Base-by-base conservation (phyloP, 1,140 invertebrate species). In the Chlorops oryzae region DNA sequence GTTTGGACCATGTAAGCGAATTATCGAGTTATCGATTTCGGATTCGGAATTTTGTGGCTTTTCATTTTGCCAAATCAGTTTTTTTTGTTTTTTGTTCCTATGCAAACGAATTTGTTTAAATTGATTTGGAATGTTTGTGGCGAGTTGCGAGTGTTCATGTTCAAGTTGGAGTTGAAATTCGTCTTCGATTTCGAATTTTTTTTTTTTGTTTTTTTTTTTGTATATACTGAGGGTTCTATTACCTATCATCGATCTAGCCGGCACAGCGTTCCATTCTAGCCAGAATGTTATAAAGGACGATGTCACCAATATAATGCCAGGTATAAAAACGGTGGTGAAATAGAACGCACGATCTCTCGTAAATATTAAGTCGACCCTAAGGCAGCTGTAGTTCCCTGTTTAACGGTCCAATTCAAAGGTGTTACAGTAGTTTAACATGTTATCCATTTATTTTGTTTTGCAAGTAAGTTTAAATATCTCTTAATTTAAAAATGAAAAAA, bases 311-410 rank as follows among this genome's bases (percentile, higher is more conserved):
- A 92, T 90, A 65, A 91, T 90, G 61, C 88, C 88, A 50, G 89
- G 89, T 70, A 91, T 90, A 80, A 92, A 92, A 65, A 92, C 88
- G 60, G 89, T 91, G 58, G 87, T 90, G 78, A 91, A 90, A 79
- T 91, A 91, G 80, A 94, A 95, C 70, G 89, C 88, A 80, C 90
- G 83, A 81, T 94, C 90, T 74, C 90, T 80, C 47, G 88, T 92
- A 78, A 93, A 94, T 72, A 88, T 90, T 63, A 95, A 79, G 74
- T 92, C 85, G 71, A 91, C 88, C 74, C 85, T 86, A 68, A 91
- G 78, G 79, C 88, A 92, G 80, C 87, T 90, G 83, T 90, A 90
- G 80, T 90, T 89, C 75, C 87, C 88, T 91, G n/a, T n/a, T n/a
- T n/a, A n/a, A n/a, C n/a, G n/a, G n/a, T n/a, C n/a, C n/a, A n/a